Evolutionary conservation across 1,140 invertebrate species (phyloP).

Genomic region (Micrasema minimum): DNA sequence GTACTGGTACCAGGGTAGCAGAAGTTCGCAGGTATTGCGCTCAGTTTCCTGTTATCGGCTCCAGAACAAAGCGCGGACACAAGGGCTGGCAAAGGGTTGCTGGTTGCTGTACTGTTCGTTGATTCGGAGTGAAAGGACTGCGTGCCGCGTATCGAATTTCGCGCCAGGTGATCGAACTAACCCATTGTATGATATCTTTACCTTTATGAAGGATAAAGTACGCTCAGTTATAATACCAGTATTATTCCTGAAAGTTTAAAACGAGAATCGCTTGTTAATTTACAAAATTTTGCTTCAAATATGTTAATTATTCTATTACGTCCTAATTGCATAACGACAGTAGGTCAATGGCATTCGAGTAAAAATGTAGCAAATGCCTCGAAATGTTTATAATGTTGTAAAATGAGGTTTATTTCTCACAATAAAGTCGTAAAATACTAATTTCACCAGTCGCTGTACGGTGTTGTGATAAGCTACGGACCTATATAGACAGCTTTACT

Average conservation of each 20-base stretch:
- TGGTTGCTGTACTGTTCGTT: no score
- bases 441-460: conserved; percentile 49
- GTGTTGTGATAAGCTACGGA: conserved; percentile 47
- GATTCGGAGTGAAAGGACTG: conserved; percentile 45
- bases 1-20: conserved; percentile 13
- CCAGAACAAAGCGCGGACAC: conserved; percentile 34
- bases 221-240: no score
- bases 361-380: conserved; percentile 38
- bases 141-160: conserved; percentile 48
- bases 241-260: no score
- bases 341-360: conserved; percentile 26
- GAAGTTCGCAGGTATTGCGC: conserved; percentile 43
- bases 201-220: no score
- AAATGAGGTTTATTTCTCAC: conserved; percentile 51
- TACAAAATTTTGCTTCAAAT: no score
- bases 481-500: conserved; percentile 49
- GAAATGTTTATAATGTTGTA: conserved; percentile 43
- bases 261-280: no score
- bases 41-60: conserved; percentile 41
- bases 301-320: background rate
- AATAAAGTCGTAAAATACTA: conserved; percentile 52
- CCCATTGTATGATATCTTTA: conserved; percentile 31
- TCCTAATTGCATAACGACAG: no score
- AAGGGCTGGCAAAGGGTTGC: conserved; percentile 43
- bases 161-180: conserved; percentile 41